These are phyloP conservation scores for Plebejus anna DNA, from an alignment of 2,888 invertebrate genomes.

Conservation along the genomic window DNA sequence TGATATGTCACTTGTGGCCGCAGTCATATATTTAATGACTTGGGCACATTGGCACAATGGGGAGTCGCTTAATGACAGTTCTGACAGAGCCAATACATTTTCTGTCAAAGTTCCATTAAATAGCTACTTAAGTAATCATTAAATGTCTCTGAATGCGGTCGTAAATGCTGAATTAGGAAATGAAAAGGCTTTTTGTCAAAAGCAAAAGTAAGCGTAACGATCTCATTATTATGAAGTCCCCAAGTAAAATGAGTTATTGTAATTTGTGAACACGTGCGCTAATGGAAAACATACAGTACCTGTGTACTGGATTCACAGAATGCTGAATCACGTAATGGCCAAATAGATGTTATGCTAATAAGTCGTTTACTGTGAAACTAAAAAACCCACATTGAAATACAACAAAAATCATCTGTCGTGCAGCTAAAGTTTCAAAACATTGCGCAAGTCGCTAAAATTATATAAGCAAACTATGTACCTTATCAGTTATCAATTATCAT, in stretches of 20 bases:
- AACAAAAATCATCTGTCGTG: background rate
- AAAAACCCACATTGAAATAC: background rate
- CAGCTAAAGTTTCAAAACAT: background rate
- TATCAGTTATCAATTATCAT: background rate
- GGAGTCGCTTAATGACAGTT: too few species aligned
- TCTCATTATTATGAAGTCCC: background rate
- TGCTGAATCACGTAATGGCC: background rate
- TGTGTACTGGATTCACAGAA: slow-evolving; percentile 9
- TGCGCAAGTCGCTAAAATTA: background rate
- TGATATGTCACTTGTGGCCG: background rate
- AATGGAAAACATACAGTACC: background rate
- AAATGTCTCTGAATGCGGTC: too few species aligned
- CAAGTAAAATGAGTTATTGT: background rate
- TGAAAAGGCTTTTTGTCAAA: background rate
- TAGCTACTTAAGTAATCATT: too few species aligned
- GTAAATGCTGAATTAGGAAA: background rate
- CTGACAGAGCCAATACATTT: too few species aligned
- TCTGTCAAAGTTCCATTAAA: too few species aligned
- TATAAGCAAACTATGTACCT: background rate
- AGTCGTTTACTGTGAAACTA: background rate
- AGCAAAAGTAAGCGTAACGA: background rate
- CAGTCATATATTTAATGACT: background rate
- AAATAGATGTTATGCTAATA: background rate
- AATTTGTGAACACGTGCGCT: background rate
- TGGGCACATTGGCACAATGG: too few species aligned